Conservation (phyloP, 2,113 vertebrate genomes). For the Synchiropus splendidus region DNA sequence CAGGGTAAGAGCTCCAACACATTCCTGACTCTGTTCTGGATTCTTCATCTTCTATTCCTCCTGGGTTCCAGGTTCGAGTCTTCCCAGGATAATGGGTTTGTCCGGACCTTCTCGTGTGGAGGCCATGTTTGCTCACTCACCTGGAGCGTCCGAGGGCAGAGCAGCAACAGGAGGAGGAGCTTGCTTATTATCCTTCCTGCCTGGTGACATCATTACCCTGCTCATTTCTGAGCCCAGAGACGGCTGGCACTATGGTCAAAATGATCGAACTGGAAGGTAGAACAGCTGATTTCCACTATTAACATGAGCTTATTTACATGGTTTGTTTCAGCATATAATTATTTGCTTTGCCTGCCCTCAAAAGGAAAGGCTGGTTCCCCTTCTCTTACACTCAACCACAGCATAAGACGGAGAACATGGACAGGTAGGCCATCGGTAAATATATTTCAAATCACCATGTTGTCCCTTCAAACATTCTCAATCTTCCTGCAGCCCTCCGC, state of each 20-base stretch:
- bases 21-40: not conserved
- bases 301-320: no score
- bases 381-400: conserved; percentile 75
- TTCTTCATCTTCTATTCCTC: not conserved
- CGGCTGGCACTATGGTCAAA: conserved; percentile 80
- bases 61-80: conserved; percentile 59
- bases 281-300: not conserved
- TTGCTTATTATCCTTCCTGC: conserved; percentile 70
- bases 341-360: conserved; percentile 6
- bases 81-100: conserved; percentile 66
- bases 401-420: conserved; percentile 45
- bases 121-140: conserved; percentile 63
- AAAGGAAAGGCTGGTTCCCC: conserved; percentile 82
- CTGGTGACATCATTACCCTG: conserved; percentile 67
- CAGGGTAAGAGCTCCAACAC: conserved; percentile 48
- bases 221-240: conserved; percentile 76
- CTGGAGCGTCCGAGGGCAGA: conserved; percentile 30
- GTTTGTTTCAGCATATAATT: not conserved
- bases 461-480: not conserved
- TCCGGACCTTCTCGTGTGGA: conserved; percentile 50
- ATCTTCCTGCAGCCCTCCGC: conserved; percentile 45
- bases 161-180: conserved; percentile 38
- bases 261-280: conserved; percentile 72
- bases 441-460: not conserved
- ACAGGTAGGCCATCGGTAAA: conserved; percentile 46